Evolutionary conservation across 2,888 invertebrate genomes (phyloP), one percentile per base, ranked within the genome.

Genomic region (Epinotia nisella): DNA sequence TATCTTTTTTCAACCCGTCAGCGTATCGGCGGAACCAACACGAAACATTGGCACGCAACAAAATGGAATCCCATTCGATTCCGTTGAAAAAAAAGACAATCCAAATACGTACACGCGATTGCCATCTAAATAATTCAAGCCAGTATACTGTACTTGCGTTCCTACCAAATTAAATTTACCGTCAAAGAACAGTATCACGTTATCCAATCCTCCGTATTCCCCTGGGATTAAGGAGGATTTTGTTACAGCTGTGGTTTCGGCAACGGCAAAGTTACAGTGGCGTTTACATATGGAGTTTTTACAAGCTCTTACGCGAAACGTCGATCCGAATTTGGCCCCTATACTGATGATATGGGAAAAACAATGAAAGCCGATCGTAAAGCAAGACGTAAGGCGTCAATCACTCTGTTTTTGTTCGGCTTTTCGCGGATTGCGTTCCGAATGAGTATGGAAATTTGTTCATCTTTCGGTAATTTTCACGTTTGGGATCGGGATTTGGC

Each of bases 111-210:
- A 88, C 87, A 86, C 88, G 88, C 88, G 92, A 92, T 92, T 92
- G 90, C 89, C 87, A 88, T 91, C 90, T 93, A 92, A 92, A 93
- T 93, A 91, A 93, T 93, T 93, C 92, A 93, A 86, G 85, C 87
- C 82, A 83, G 85, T 87, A 88, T 88, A 87, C 72, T 51, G 73
- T 74, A 61, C 71, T 75, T 70, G 69, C 60, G 59, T 62, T 65
- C n/a, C 19, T 7, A 9, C 71, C 49, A 67, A 86, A 85, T 87
- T 88, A 83, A 83, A 84, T 86, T 84, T 86, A 82, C 84, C 82
- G 82, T 82, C 84, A 81, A 80, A 81, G 84, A 81, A 83, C 79
- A 67, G 76, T 79, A 76, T 74, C 69, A 69, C 35, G 72, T 74
- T 75, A 51, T 62, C 58, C 69, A 24, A 9, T 59, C 17, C 56